Evolutionary conservation across 2,113 vertebrate genomes (phyloP).

Genomic region (Syngnathus scovelli): DNA sequence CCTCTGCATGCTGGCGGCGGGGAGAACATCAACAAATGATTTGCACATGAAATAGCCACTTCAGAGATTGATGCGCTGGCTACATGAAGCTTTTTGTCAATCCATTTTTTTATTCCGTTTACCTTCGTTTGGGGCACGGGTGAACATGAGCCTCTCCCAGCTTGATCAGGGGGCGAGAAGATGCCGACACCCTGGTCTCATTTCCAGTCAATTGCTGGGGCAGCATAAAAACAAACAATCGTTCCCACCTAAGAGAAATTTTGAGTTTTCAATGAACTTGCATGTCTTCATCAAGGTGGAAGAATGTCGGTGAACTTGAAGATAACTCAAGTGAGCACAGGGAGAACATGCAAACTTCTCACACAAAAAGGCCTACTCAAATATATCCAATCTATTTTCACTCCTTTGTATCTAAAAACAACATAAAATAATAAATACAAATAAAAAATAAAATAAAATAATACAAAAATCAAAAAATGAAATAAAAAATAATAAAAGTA

Average conservation of each 20-base stretch:
- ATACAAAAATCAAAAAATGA: too few relatives aligned
- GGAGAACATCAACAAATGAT: slow-evolving; percentile 45
- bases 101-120: background rate
- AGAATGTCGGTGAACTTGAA: background rate
- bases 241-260: background rate
- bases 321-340: too few relatives aligned
- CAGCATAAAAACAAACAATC: background rate
- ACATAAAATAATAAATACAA: too few relatives aligned
- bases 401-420: too few relatives aligned
- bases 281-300: background rate
- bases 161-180: background rate
- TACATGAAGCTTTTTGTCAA: slow-evolving; percentile 23
- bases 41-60: slow-evolving; percentile 35
- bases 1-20: slow-evolving; percentile 50
- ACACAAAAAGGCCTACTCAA: background rate
- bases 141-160: background rate
- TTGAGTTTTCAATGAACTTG: background rate
- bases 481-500: too few relatives aligned
- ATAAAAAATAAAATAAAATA: too few relatives aligned
- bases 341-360: too few relatives aligned
- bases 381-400: background rate
- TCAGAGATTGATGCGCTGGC: slow-evolving; percentile 35
- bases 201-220: background rate
- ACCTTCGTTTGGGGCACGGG: background rate
- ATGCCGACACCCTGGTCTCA: too few relatives aligned